phyloP scores from a whole-genome alignment of 2,888 invertebrate species.

The Pollenia angustigena region DNA sequence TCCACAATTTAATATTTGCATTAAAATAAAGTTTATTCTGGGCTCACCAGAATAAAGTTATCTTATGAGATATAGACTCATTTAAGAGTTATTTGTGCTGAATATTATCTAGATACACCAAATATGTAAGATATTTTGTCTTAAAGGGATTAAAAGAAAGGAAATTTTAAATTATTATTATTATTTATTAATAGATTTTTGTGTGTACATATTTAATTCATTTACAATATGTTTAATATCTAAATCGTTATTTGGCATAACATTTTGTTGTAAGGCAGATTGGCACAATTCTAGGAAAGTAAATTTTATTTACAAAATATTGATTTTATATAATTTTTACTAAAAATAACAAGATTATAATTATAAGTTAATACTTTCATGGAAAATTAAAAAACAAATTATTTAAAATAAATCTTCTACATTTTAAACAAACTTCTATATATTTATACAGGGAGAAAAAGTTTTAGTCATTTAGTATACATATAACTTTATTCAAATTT shows the following conservation, averaged over 20 bases:
- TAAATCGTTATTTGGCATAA: not conserved
- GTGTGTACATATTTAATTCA: not conserved
- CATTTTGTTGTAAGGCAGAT: not conserved
- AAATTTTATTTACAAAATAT: too few species aligned
- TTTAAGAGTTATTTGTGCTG: too few species aligned
- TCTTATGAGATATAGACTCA: too few species aligned
- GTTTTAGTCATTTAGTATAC: too few species aligned
- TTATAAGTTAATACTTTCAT: not conserved
- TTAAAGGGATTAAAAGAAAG: too few species aligned
- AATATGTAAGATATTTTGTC: too few species aligned
- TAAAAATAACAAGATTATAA: not conserved
- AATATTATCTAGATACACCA: too few species aligned
- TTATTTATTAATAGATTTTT: not conserved
- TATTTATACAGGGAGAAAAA: not conserved
- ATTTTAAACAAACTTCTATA: too few species aligned
- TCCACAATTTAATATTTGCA: too few species aligned
- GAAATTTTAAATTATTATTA: conserved; percentile 5
- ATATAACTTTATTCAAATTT: too few species aligned
- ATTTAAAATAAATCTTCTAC: not conserved
- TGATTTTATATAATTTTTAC: not conserved
- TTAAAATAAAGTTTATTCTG: too few species aligned
- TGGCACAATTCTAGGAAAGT: not conserved
- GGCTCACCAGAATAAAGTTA: too few species aligned
- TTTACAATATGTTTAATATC: not conserved
- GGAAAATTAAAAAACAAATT: not conserved